Base-by-base conservation (phyloP, 2,797 vertebrate species). In the Dipus sagitta region DNA sequence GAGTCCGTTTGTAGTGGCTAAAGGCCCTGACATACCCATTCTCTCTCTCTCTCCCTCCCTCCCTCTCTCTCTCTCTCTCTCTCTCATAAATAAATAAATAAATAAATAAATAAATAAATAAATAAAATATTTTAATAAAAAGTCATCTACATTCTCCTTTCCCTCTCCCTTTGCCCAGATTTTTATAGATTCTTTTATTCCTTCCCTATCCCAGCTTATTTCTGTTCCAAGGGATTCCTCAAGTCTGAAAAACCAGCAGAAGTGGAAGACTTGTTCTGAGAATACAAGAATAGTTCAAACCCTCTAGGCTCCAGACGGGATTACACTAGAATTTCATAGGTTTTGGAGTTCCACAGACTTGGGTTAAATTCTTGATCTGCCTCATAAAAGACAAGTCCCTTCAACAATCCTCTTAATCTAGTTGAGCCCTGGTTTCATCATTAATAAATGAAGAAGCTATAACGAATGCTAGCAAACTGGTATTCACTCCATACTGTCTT, bases 181-280 rank as follows among this genome's bases (percentile, higher is more conserved):
- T 71, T 84, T 58, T 34, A 54, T 87, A 83, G 30, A 34, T 90
- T 90, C 42, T 47, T 88, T 87, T 83, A 84, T 84, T 93, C 28
- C 64, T 58, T 96, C 21, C 2, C 28, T 72, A 47, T 74, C n/a
- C 70, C 92, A 91, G 34, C 2, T 82, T 74, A 86, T 54, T 86
- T 85, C 54, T 38, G 82, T 24, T 52, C 42, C 65, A 54, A 89
- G 72, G 81, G 30, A 77, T 65, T 85, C 74, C 83, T 90, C 86
- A 84, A 92, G 76, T 94, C 81, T 79, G 71, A 92, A 67, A 94
- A 47, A 70, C 38, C 9, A 92, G 30, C 62, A 12, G 30, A 91
- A 68, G 30, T 28, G 6, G 5, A 38, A 77, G 42, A 30, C 72
- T 84, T 92, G 21, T 47, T 96, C 71, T 24, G 28, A 96, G 83